Percentiles rank a stretch among this genome's conserved stretches.
Evolutionary conservation across 2,888 invertebrate genomes (phyloP).

Genomic region (Hetaerina titia): DNA sequence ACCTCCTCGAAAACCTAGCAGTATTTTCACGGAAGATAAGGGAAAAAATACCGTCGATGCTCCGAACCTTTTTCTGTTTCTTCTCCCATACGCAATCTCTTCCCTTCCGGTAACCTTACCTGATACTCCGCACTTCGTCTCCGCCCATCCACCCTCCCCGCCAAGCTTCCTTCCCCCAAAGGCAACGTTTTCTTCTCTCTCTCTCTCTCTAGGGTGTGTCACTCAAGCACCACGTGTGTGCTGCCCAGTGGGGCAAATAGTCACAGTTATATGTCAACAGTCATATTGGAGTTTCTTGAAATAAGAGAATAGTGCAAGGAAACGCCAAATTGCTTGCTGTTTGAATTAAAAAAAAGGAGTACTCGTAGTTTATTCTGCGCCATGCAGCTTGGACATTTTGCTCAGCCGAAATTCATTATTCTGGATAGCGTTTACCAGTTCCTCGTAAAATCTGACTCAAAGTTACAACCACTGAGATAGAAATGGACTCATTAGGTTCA

Average conservation of each 20-base stretch:
- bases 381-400: too few species aligned
- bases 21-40: constrained; percentile 60
- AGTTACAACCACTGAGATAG: too few species aligned
- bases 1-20: constrained; percentile 29
- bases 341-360: not conserved
- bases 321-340: not conserved
- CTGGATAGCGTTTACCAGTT: too few species aligned
- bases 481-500: too few species aligned
- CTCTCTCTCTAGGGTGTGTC: not conserved
- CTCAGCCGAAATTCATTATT: too few species aligned
- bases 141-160: not conserved
- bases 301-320: not conserved
- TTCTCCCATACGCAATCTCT: not conserved
- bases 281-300: not conserved
- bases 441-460: too few species aligned
- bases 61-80: constrained; percentile 46
- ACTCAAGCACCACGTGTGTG: not conserved
- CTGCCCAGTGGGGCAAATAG: not conserved
- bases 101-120: not conserved
- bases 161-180: not conserved
- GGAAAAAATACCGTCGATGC: constrained; percentile 43
- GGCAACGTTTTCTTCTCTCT: not conserved
- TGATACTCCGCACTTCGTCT: not conserved
- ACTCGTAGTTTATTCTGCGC: too few species aligned
- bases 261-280: constrained; percentile 27